Percentiles rank a stretch among this genome's conserved stretches.
Conservation (phyloP, 1,140 invertebrate genomes). For the Dinothrombium tinctorium region DNA sequence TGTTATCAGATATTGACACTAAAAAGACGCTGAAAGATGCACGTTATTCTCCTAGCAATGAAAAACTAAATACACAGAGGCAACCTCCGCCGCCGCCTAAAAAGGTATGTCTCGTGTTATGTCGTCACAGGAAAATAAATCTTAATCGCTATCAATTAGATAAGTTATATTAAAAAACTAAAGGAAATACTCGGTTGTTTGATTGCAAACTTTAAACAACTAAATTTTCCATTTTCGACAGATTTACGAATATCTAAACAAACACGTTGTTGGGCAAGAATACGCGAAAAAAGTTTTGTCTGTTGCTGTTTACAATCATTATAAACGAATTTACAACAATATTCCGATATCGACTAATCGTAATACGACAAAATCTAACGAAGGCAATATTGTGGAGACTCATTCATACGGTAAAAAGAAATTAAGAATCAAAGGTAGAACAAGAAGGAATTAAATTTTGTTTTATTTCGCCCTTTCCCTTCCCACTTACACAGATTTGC, state of each 20-base stretch:
- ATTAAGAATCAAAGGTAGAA: too few relatives aligned
- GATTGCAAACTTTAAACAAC: not conserved
- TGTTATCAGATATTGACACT: conserved; percentile 62
- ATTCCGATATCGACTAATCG: conserved; percentile 24
- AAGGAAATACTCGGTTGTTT: not conserved
- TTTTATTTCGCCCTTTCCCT: not conserved
- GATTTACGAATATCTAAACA: conserved; percentile 85
- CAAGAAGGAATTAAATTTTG: too few relatives aligned
- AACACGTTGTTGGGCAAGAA: conserved; percentile 94
- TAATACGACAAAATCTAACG: not conserved
- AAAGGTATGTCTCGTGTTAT: conserved; percentile 34
- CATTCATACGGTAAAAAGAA: conserved; percentile 3
- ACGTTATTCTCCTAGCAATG: conserved; percentile 7
- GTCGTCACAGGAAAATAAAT: too few relatives aligned
- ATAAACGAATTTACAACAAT: conserved; percentile 91
- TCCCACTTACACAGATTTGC: conserved; percentile 7
- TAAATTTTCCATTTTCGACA: conserved; percentile 20
- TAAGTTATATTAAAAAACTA: too few relatives aligned
- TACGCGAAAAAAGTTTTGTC: conserved; percentile 94
- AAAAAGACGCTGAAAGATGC: conserved; percentile 56
- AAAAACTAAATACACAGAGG: conserved; percentile 32
- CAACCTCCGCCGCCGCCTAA: conserved; percentile 61
- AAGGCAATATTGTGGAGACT: conserved; percentile 1
- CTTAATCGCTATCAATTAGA: too few relatives aligned
- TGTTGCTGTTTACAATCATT: conserved; percentile 97